A percentile compares a stretch with the other conserved stretches of the same genome.
Evolutionary conservation across 2,888 invertebrate species (phyloP).

Genomic region (Macropis europaea): DNA sequence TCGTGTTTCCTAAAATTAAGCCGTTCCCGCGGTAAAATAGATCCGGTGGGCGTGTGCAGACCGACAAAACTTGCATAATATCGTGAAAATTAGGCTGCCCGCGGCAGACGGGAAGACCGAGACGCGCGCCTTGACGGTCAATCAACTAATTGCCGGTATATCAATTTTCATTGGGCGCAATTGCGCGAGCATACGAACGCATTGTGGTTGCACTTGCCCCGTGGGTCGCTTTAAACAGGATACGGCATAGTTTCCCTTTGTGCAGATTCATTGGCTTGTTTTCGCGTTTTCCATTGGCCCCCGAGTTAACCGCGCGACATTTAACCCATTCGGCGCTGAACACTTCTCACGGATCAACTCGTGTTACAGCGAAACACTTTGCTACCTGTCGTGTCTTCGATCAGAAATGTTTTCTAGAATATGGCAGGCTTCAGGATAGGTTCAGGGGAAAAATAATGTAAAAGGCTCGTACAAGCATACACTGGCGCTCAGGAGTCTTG

Average conservation of each 20-base stretch:
- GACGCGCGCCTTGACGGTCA: slow-evolving; percentile 66
- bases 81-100: slow-evolving; percentile 33
- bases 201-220: slow-evolving; percentile 68
- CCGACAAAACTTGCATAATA: slow-evolving; percentile 38
- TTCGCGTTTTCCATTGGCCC: slow-evolving; percentile 35
- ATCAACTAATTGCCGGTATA: slow-evolving; percentile 75
- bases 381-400: no score
- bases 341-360: no score
- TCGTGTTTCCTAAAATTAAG: slow-evolving; percentile 22
- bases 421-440: no score
- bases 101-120: slow-evolving; percentile 26
- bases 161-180: slow-evolving; percentile 77
- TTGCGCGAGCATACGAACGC: slow-evolving; percentile 70
- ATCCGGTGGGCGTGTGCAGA: slow-evolving; percentile 36
- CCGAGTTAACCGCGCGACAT: slow-evolving; percentile 7
- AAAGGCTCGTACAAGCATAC: no score
- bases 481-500: no score
- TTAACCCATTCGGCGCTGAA: slow-evolving; percentile 25
- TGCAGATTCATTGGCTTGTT: slow-evolving; percentile 50
- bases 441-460: no score
- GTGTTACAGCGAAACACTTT: no score
- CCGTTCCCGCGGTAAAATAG: slow-evolving; percentile 33
- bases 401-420: no score
- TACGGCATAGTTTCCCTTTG: slow-evolving; percentile 60
- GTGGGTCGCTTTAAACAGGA: slow-evolving; percentile 71